Evolutionary conservation across 35 echinoderm and acorn worm genomes (phyloP).

Genomic region (Ophiothrix spiculata): DNA sequence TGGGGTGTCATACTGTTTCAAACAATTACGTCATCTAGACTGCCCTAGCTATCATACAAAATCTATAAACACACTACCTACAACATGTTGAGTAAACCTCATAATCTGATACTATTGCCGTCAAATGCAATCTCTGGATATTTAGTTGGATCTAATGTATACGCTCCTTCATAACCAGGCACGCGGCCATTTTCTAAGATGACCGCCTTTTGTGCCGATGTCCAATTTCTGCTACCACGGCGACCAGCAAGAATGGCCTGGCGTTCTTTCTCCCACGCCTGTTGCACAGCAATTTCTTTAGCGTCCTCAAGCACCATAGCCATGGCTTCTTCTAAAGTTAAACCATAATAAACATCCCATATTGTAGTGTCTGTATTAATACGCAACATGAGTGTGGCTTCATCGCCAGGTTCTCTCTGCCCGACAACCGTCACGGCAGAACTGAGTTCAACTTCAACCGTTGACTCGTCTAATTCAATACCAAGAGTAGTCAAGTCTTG

Average conservation of each 20-base stretch:
- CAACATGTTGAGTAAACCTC: conserved; percentile 5
- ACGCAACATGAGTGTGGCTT: conserved; percentile 35
- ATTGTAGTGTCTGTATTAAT: conserved; percentile 45
- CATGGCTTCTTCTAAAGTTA: conserved; percentile 43
- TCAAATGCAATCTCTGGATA: conserved; percentile 91
- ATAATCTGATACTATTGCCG: conserved; percentile 81
- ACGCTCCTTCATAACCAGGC: conserved; percentile 61
- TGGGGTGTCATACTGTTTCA: not conserved
- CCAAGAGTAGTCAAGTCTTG: conserved; percentile 57
- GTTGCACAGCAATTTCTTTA: conserved; percentile 56
- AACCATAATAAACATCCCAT: conserved; percentile 78
- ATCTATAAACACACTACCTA: not conserved
- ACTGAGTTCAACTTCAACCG: conserved; percentile 20
- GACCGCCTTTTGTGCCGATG: conserved; percentile 32
- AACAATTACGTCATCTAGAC: not conserved
- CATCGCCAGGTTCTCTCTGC: conserved; percentile 19
- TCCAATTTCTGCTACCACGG: conserved; percentile 77
- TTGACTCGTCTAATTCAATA: conserved; percentile 29
- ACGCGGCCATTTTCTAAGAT: conserved; percentile 68
- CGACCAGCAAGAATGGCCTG: conserved; percentile 45
- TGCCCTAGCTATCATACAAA: not conserved
- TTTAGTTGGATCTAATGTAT: conserved; percentile 53
- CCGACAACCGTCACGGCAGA: conserved; percentile 16
- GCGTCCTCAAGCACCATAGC: conserved; percentile 62
- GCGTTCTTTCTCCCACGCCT: conserved; percentile 82